phyloP scores from a whole-genome alignment of 2,888 invertebrate species.

The Drosophila stalkeri region DNA sequence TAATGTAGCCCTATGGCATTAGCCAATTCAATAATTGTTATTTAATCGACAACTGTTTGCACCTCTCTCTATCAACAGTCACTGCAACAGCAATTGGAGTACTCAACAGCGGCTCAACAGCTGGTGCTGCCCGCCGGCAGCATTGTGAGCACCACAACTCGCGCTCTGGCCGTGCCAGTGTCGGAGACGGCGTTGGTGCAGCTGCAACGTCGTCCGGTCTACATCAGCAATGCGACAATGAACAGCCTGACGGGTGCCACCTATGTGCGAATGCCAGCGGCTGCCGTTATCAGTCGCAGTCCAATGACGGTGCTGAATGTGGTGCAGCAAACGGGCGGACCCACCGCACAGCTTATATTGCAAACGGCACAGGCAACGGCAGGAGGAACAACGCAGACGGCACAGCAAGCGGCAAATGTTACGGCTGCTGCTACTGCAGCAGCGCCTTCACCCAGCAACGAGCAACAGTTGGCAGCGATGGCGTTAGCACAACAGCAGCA shows the following conservation, averaged over 20 bases:
- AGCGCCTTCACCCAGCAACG: slow-evolving; percentile 37
- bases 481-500: slow-evolving; percentile 53
- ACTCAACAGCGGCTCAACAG: slow-evolving; percentile 69
- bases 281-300: slow-evolving; percentile 80
- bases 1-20: background rate
- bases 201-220: slow-evolving; percentile 82
- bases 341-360: slow-evolving; percentile 77
- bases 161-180: slow-evolving; percentile 75
- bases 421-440: slow-evolving; percentile 18
- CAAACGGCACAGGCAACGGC: slow-evolving; percentile 53
- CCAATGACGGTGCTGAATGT: slow-evolving; percentile 82
- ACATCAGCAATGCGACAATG: slow-evolving; percentile 80
- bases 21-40: background rate
- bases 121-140: slow-evolving; percentile 79
- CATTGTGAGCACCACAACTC: slow-evolving; percentile 73
- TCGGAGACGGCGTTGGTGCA: slow-evolving; percentile 78
- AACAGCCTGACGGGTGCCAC: slow-evolving; percentile 74
- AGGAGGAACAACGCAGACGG: slow-evolving; percentile 35
- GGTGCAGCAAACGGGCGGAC: slow-evolving; percentile 73
- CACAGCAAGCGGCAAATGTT: slow-evolving; percentile 17
- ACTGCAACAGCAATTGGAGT: slow-evolving; percentile 66
- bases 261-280: slow-evolving; percentile 81
- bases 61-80: slow-evolving; percentile 19
- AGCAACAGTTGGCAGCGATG: slow-evolving; percentile 48
- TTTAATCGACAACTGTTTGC: background rate